Evolutionary conservation across 1,140 invertebrate species (phyloP).

Genomic region (Dendroctonus valens): DNA sequence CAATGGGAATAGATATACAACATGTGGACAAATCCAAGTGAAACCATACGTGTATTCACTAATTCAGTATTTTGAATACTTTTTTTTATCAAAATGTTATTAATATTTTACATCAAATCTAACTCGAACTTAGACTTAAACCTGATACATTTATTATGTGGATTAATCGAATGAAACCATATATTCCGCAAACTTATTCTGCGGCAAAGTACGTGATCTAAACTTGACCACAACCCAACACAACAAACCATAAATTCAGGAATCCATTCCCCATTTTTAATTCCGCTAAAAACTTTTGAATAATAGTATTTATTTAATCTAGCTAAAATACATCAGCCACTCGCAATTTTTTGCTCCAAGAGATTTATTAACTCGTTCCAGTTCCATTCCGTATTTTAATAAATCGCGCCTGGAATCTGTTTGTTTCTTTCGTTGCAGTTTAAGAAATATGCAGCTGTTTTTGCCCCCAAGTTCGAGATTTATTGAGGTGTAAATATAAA

Average conservation of each 20-base stretch:
- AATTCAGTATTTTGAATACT: too few relatives aligned
- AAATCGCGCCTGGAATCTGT: conserved; percentile 15
- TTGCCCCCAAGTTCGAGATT: conserved; percentile 9
- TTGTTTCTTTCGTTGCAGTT: conserved; percentile 20
- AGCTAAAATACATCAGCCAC: conserved; percentile 5
- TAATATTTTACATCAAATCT: too few relatives aligned
- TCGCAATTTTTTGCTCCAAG: conserved; percentile 6
- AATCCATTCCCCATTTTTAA: conserved; percentile 4
- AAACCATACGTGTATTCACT: too few relatives aligned
- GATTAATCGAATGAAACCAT: too few relatives aligned
- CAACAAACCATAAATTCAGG: conserved; percentile 4
- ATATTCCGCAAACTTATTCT: too few relatives aligned
- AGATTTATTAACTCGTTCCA: conserved; percentile 18
- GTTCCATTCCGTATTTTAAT: conserved; percentile 7
- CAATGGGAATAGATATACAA: too few relatives aligned
- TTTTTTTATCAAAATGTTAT: too few relatives aligned
- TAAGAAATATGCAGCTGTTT: conserved; percentile 13
- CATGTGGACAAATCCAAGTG: too few relatives aligned
- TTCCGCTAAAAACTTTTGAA: conserved; percentile 10
- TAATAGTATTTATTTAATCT: conserved; percentile 20
- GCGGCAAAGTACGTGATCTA: too few relatives aligned
- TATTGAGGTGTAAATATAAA: conserved; percentile 15
- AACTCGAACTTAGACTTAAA: too few relatives aligned
- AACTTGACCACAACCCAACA: not conserved
- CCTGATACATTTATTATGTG: too few relatives aligned